Conservation (phyloP, 2,797 vertebrate genomes). For the Melanotaenia boesemani region DNA sequence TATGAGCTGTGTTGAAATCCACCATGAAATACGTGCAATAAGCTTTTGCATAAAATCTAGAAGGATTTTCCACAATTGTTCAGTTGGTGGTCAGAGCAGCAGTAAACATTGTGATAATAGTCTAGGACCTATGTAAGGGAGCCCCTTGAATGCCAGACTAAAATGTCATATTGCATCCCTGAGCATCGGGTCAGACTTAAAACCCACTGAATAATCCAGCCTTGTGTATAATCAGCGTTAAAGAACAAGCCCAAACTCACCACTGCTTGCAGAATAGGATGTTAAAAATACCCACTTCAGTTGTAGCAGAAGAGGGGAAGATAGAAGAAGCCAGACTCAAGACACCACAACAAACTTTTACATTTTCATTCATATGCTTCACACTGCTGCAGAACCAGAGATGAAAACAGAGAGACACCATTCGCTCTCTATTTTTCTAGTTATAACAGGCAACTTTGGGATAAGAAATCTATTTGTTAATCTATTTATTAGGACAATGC, state of each 20-base stretch:
- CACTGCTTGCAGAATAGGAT: slow-evolving; percentile 53
- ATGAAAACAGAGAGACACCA: slow-evolving; percentile 21
- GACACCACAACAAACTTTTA: slow-evolving; percentile 47
- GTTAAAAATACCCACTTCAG: slow-evolving; percentile 69
- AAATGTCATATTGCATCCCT: slow-evolving; percentile 72
- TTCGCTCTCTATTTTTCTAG: neutral
- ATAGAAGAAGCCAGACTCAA: slow-evolving; percentile 29
- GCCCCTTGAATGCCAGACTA: slow-evolving; percentile 63
- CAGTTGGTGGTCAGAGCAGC: slow-evolving; percentile 69
- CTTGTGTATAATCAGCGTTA: slow-evolving; percentile 75
- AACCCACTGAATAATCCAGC: slow-evolving; percentile 74
- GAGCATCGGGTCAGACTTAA: slow-evolving; percentile 54
- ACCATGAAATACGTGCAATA: slow-evolving; percentile 51
- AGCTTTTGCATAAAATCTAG: slow-evolving; percentile 52
- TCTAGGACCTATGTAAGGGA: slow-evolving; percentile 63
- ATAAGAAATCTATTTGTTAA: slow-evolving; percentile 24
- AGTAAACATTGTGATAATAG: slow-evolving; percentile 74
- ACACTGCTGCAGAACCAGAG: slow-evolving; percentile 14
- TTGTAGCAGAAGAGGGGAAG: slow-evolving; percentile 16
- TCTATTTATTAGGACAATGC: slow-evolving; percentile 20
- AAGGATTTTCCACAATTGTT: slow-evolving; percentile 64
- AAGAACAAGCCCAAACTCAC: slow-evolving; percentile 70
- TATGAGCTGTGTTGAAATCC: slow-evolving; percentile 43
- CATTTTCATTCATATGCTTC: slow-evolving; percentile 29
- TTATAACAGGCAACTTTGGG: neutral